Conservation (phyloP, 2,888 invertebrate species). For the Drosophila putrida region DNA sequence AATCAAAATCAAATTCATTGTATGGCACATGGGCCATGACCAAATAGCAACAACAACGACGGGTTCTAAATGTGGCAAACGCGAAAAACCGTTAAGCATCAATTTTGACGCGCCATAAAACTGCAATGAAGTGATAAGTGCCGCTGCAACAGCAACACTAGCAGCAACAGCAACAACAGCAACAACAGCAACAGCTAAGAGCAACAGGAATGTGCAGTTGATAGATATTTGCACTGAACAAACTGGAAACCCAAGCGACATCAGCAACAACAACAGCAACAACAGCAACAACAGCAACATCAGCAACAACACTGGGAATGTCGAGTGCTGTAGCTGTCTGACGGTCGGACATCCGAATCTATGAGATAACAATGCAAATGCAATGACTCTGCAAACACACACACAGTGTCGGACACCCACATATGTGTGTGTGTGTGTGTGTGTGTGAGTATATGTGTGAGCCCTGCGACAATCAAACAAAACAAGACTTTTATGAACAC, state of each 20-base stretch:
- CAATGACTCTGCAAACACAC: slow-evolving; percentile 51
- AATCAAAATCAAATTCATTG: slow-evolving; percentile 68
- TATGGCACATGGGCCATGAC: slow-evolving; percentile 55
- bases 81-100: slow-evolving; percentile 80
- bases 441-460: slow-evolving; percentile 16
- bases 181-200: slow-evolving; percentile 33
- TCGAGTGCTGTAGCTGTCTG: slow-evolving; percentile 40
- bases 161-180: slow-evolving; percentile 44
- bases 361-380: slow-evolving; percentile 78
- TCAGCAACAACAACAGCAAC: slow-evolving; percentile 13
- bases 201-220: slow-evolving; percentile 67
- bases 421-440: not conserved
- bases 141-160: slow-evolving; percentile 35
- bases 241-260: slow-evolving; percentile 47
- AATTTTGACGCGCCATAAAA: slow-evolving; percentile 80
- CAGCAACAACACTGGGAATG: slow-evolving; percentile 24
- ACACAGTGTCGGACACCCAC: slow-evolving; percentile 14
- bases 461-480: slow-evolving; percentile 70
- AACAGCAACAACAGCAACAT: not conserved
- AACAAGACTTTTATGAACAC: slow-evolving; percentile 81
- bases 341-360: slow-evolving; percentile 69
- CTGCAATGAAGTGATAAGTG: slow-evolving; percentile 82
- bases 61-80: slow-evolving; percentile 73
- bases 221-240: slow-evolving; percentile 55
- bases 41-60: slow-evolving; percentile 24